Evolutionary conservation across 2,888 invertebrate genomes (phyloP).

Genomic region (Oasisia sp.): DNA sequence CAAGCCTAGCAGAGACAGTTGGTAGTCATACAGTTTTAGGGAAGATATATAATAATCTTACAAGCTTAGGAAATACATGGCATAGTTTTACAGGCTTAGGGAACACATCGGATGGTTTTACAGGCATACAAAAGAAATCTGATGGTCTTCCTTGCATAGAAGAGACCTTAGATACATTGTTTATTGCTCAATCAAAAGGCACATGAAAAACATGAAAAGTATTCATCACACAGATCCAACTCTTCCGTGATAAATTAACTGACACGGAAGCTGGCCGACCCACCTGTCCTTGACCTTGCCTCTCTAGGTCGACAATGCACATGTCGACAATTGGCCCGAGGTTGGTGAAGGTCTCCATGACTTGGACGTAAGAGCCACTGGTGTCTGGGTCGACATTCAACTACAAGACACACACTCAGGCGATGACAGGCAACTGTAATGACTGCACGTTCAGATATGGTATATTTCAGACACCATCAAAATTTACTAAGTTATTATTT

Average conservation of each 20-base stretch:
- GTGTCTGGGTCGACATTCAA: slow-evolving; percentile 83
- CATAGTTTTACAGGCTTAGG: too few relatives aligned
- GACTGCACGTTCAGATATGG: neutral
- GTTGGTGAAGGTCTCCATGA: slow-evolving; percentile 96
- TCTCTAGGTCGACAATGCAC: slow-evolving; percentile 95
- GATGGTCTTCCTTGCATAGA: too few relatives aligned
- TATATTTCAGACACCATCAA: too few relatives aligned
- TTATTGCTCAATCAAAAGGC: too few relatives aligned
- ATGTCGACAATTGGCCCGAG: slow-evolving; percentile 97
- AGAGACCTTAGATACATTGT: too few relatives aligned
- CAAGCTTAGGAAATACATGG: too few relatives aligned
- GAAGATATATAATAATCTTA: too few relatives aligned
- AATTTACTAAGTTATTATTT: too few relatives aligned
- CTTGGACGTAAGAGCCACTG: slow-evolving; percentile 85
- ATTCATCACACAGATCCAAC: neutral
- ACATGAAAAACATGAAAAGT: neutral
- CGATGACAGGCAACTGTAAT: neutral
- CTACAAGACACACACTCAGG: neutral
- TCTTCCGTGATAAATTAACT: neutral
- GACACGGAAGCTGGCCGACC: neutral
- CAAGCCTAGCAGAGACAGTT: too few relatives aligned
- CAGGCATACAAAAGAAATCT: too few relatives aligned
- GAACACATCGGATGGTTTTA: too few relatives aligned
- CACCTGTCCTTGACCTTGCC: slow-evolving; percentile 89
- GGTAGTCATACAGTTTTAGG: too few relatives aligned